Percentiles rank a stretch among this genome's conserved stretches.
These are phyloP conservation scores for Neodiprion virginianus DNA, from an alignment of 1,140 invertebrate species.

Conservation along the genomic window DNA sequence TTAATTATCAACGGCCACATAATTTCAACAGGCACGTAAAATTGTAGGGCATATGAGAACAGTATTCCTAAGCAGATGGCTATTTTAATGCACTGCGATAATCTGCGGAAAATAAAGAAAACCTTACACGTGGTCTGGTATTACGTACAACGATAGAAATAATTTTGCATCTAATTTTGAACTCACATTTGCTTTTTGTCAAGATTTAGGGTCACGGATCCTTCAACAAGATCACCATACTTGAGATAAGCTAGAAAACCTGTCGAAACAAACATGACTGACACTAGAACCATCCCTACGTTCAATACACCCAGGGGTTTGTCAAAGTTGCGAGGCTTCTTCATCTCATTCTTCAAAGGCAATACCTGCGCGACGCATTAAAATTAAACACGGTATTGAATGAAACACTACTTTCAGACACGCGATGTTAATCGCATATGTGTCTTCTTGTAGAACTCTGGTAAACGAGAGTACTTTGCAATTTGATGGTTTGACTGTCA, in stretches of 20 bases:
- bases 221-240: slow-evolving; percentile 74
- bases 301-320: slow-evolving; percentile 83
- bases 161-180: neutral
- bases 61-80: slow-evolving; percentile 80
- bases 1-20: slow-evolving; percentile 66
- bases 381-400: neutral
- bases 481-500: too few relatives aligned
- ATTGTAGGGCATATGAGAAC: slow-evolving; percentile 84
- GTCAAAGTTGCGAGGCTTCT: slow-evolving; percentile 77
- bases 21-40: slow-evolving; percentile 81
- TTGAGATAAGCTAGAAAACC: slow-evolving; percentile 87
- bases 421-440: neutral
- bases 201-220: slow-evolving; percentile 79
- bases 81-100: slow-evolving; percentile 67
- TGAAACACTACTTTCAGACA: slow-evolving; percentile 22
- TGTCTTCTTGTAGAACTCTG: too few relatives aligned
- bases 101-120: slow-evolving; percentile 52
- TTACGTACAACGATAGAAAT: neutral
- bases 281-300: slow-evolving; percentile 82
- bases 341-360: slow-evolving; percentile 91
- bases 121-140: slow-evolving; percentile 14
- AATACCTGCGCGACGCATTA: slow-evolving; percentile 69
- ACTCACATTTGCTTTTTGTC: slow-evolving; percentile 67
- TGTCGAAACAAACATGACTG: slow-evolving; percentile 75
- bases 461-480: too few relatives aligned